Conservation (phyloP, 2,797 vertebrate genomes). For the Rallus crepitans region DNA sequence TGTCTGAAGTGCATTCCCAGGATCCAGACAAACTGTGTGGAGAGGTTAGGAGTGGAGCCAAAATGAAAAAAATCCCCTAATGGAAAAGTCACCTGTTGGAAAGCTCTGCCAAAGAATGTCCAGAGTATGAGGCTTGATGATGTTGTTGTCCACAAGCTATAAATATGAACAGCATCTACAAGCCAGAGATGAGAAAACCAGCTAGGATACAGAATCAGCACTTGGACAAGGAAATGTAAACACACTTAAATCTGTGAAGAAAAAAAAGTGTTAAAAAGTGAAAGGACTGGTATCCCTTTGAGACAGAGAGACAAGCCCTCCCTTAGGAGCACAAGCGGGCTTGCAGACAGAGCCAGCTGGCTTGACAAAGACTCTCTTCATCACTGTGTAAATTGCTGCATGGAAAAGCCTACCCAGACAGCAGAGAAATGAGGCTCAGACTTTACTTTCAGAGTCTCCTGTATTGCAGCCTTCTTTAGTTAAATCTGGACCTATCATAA, state of each 20-base stretch:
- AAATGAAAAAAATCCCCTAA: constrained; percentile 13
- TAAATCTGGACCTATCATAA: background rate
- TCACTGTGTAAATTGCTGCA: background rate
- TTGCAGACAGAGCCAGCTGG: background rate
- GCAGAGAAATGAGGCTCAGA: background rate
- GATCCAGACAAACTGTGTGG: background rate
- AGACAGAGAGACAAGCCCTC: background rate
- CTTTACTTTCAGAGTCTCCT: background rate
- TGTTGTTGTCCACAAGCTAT: constrained; percentile 5
- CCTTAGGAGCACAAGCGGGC: background rate
- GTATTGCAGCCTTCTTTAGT: background rate
- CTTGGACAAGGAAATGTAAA: constrained; percentile 23
- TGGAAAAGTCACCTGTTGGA: constrained; percentile 32
- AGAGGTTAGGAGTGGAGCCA: background rate
- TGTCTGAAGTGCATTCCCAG: background rate
- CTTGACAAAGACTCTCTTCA: constrained; percentile 10
- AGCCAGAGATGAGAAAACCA: constrained; percentile 30
- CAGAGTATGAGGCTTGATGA: background rate
- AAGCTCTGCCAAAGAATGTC: constrained; percentile 26
- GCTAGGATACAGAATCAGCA: background rate
- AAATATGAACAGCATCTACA: background rate
- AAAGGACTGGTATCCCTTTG: background rate
- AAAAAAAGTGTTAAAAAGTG: constrained; percentile 6
- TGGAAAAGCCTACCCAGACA: background rate
- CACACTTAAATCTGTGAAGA: background rate